These are phyloP conservation scores for Sander lucioperca DNA, from an alignment of 2,113 vertebrate species.

Conservation along the genomic window DNA sequence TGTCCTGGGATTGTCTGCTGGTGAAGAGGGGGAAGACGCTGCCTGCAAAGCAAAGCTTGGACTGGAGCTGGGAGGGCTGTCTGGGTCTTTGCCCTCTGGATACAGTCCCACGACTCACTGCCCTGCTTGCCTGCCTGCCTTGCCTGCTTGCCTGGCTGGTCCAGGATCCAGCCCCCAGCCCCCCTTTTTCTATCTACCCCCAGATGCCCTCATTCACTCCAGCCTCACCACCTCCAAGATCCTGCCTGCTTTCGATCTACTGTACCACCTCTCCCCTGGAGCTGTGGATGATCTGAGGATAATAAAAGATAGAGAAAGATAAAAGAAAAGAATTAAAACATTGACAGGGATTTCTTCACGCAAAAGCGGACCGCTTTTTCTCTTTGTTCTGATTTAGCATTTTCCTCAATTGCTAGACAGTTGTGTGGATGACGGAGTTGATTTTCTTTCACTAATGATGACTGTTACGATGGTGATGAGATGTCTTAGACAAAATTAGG, in stretches of 20 bases:
- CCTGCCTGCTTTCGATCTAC: constrained; percentile 64
- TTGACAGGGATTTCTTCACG: constrained; percentile 54
- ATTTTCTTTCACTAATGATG: constrained; percentile 37
- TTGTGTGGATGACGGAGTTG: constrained; percentile 29
- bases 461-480: constrained; percentile 30
- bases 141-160: constrained; percentile 64
- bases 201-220: constrained; percentile 63
- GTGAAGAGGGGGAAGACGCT: constrained; percentile 51
- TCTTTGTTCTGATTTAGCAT: constrained; percentile 66
- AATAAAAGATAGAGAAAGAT: constrained; percentile 46
- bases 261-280: constrained; percentile 65
- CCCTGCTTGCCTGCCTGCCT: constrained; percentile 34
- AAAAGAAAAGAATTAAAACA: constrained; percentile 57
- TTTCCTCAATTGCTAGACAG: constrained; percentile 31
- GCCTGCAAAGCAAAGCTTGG: constrained; percentile 65
- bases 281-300: constrained; percentile 62
- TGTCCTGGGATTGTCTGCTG: constrained; percentile 78
- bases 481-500: constrained; percentile 47
- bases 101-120: constrained; percentile 77
- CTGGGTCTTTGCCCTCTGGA: constrained; percentile 85
- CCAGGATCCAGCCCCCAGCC: constrained; percentile 57
- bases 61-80: constrained; percentile 75
- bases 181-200: constrained; percentile 51
- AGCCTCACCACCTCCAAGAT: constrained; percentile 55
- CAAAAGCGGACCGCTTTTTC: constrained; percentile 25